Conservation (phyloP, 2,888 invertebrate species). For the Apodemia duryi region DNA sequence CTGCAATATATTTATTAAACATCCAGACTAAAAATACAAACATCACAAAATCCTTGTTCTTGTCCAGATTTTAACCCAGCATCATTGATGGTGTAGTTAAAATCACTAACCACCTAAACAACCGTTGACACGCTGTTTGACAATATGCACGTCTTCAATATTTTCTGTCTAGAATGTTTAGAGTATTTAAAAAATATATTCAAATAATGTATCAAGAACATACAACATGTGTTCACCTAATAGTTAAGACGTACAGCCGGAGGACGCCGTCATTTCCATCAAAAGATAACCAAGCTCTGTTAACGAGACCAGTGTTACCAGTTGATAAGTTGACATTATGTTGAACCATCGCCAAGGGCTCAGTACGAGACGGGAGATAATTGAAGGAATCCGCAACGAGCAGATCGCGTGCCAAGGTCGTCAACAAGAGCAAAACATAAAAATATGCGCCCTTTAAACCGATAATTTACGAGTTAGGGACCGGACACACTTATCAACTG, state of each 20-base stretch:
- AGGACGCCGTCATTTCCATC: conserved; percentile 23
- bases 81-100: too few species aligned
- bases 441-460: conserved; percentile 41
- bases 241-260: conserved; percentile 24
- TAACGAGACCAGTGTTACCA: conserved; percentile 24
- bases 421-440: conserved; percentile 40
- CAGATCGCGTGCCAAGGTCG: conserved; percentile 57
- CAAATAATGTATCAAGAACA: not conserved
- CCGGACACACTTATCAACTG: conserved; percentile 20
- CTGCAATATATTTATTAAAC: too few species aligned
- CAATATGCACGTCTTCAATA: too few species aligned
- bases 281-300: conserved; percentile 19
- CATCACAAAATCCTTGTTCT: too few species aligned
- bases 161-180: too few species aligned
- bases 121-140: too few species aligned
- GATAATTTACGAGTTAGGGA: conserved; percentile 43
- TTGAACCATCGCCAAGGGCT: conserved; percentile 18
- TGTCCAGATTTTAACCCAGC: too few species aligned
- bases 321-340: conserved; percentile 31
- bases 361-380: conserved; percentile 34
- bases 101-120: too few species aligned
- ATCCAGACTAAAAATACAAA: too few species aligned
- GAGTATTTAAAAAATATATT: not conserved
- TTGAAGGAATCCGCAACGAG: conserved; percentile 42
- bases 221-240: conserved; percentile 22